Conservation (phyloP, 2,113 vertebrate species). For the Anthoscopus minutus region DNA sequence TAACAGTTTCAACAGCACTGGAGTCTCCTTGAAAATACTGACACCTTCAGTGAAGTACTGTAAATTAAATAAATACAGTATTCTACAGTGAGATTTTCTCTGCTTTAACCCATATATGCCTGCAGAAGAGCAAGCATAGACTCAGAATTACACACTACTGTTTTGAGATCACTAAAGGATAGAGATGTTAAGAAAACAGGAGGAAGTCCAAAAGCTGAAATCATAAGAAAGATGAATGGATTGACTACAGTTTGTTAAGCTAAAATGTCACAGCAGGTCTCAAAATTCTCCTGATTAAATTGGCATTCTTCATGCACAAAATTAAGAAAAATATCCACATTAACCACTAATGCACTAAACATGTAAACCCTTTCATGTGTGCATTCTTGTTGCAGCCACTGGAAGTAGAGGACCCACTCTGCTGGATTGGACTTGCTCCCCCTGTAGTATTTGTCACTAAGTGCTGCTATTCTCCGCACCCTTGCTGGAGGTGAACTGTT, state of each 20-base stretch:
- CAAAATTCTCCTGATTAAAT: neutral
- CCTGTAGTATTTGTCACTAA: neutral
- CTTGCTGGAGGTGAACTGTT: too few species aligned
- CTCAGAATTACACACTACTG: neutral
- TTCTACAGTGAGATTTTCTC: neutral
- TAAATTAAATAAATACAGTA: slow-evolving; percentile 33
- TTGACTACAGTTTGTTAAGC: neutral
- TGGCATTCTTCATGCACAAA: neutral
- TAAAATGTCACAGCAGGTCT: neutral
- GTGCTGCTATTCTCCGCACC: neutral
- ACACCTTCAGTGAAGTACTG: slow-evolving; percentile 51
- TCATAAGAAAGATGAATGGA: neutral
- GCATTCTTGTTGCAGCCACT: neutral
- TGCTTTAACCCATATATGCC: neutral
- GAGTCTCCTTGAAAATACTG: slow-evolving; percentile 59
- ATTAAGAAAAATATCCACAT: neutral
- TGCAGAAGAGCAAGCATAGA: neutral
- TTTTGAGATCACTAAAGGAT: neutral
- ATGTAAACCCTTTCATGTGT: rapidly evolving
- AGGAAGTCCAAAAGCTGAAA: neutral
- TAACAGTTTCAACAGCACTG: neutral
- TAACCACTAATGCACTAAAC: neutral
- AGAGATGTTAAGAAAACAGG: neutral
- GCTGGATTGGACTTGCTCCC: neutral
- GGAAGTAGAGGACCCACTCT: neutral